These are phyloP conservation scores for Dicerorhinus sumatrensis DNA, from an alignment of 2,113 vertebrate species.

Conservation along the genomic window DNA sequence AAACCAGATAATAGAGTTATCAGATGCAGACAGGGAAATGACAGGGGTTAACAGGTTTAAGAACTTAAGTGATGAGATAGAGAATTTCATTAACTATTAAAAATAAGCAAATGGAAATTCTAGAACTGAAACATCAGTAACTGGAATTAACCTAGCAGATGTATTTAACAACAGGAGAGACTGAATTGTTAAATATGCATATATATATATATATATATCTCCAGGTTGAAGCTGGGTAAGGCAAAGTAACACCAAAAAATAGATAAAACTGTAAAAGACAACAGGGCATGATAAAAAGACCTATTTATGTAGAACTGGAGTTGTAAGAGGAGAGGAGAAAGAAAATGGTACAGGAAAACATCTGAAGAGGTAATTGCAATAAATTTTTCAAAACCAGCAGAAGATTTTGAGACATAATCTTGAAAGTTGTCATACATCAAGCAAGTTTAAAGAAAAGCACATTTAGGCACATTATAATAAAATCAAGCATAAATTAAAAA, in stretches of 20 bases:
- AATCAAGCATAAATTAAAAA: not conserved
- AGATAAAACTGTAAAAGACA: not conserved
- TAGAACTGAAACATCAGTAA: slow-evolving; percentile 8
- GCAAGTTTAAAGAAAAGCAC: not conserved
- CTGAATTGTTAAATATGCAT: not conserved
- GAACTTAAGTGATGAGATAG: slow-evolving; percentile 19
- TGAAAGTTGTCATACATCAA: not conserved
- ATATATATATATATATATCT: too few relatives aligned
- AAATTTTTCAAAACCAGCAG: slow-evolving; percentile 1
- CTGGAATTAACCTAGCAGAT: not conserved
- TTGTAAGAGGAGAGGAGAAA: not conserved
- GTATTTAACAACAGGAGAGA: not conserved
- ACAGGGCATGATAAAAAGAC: not conserved
- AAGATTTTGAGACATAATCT: not conserved
- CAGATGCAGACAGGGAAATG: slow-evolving; percentile 57
- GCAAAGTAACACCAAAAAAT: not conserved
- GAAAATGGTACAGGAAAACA: not conserved
- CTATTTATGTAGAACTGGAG: not conserved
- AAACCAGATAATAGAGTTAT: slow-evolving; percentile 49
- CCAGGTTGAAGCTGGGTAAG: not conserved
- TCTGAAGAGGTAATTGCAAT: not conserved
- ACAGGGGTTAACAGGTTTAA: slow-evolving; percentile 49
- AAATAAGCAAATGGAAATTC: slow-evolving; percentile 58
- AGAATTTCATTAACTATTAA: slow-evolving; percentile 56
- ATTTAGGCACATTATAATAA: not conserved